A percentile compares a stretch with the other conserved stretches of the same genome.
phyloP scores from a whole-genome alignment of 2,888 invertebrate species.

The Drosophila mettleri region DNA sequence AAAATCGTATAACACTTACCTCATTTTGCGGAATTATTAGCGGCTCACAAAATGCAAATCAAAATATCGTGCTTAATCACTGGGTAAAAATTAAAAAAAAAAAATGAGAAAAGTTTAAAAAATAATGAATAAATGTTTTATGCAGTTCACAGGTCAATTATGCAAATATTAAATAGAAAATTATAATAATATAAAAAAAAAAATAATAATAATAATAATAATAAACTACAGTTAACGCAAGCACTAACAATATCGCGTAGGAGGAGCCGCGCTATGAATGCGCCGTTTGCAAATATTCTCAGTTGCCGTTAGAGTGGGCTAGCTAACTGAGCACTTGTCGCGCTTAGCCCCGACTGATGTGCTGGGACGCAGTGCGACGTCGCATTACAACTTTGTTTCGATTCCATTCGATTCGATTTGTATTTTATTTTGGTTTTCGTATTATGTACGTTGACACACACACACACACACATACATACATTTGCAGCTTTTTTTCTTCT shows the following conservation, averaged over 20 bases:
- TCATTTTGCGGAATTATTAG: conserved; percentile 37
- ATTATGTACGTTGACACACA: background rate
- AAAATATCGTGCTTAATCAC: conserved; percentile 34
- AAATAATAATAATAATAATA: background rate
- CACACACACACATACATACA: no score
- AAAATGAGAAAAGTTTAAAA: conserved; percentile 1
- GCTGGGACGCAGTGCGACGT: conserved; percentile 7
- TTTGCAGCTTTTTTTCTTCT: background rate
- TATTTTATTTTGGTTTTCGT: conserved; percentile 1
- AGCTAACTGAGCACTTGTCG: conserved; percentile 50
- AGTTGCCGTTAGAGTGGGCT: conserved; percentile 2
- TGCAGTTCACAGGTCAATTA: conserved; percentile 3
- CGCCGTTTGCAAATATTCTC: conserved; percentile 8
- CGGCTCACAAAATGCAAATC: conserved; percentile 9
- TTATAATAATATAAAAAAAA: background rate
- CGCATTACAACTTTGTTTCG: conserved; percentile 58
- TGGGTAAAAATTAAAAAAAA: conserved; percentile 4
- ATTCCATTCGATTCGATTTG: conserved; percentile 31
- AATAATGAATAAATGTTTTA: background rate
- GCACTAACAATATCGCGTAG: conserved; percentile 6
- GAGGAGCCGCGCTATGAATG: conserved; percentile 15
- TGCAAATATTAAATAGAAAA: background rate
- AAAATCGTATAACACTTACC: conserved; percentile 38
- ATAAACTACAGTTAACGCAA: no score
- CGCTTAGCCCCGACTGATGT: conserved; percentile 47